Base-by-base conservation (phyloP, 2,888 invertebrate genomes). In the Phyllotreta cruciferae region DNA sequence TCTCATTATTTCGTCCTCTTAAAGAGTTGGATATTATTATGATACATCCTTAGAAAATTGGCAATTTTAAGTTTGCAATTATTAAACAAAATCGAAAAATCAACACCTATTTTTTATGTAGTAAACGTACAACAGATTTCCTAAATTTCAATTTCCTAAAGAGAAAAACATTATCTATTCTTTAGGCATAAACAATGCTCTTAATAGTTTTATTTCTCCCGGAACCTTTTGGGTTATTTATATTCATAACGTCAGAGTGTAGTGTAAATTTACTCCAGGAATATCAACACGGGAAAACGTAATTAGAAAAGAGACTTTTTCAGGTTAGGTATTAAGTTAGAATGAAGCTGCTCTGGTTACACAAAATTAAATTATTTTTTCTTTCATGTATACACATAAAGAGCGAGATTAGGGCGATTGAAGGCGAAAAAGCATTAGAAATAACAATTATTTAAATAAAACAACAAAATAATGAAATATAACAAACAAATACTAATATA, bases 261-360 rank as follows among this genome's bases (percentile, higher is more conserved):
- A 60, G 60, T 60, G 49, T 60, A 63, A 55, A 63, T 63, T 60
- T 50, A 44, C 52, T 24, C 45, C 52, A 49, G 36, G 38, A 60
- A 60, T 60, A 50, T 64, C 56, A 60, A 64, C 44, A 64, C 55
- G 24, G 39, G 37, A 49, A 49, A 60, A 50, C 55, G 56, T 64
- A 50, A 63, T 63, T 63, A 55, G 58, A 42, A 56, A 62, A 60
- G 56, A 60, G 52, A 56, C 50, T 54, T 58, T 63, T 60, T 58
- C 39, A 50, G 44, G 52, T 60, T 60, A 63, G 56, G 60, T 55
- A 42, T 55, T 58, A 60, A 10, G 50, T 54, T 44, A 57, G 41
- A 53, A 41, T 63, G 60, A 37, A 53, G 53, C 47, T 47, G 39
- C 54, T 47, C 35, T 54, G 54, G 60, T 60, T 47, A 60, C 38